Conservation (phyloP, 2,797 vertebrate species). For the Notolabrus celidotus region DNA sequence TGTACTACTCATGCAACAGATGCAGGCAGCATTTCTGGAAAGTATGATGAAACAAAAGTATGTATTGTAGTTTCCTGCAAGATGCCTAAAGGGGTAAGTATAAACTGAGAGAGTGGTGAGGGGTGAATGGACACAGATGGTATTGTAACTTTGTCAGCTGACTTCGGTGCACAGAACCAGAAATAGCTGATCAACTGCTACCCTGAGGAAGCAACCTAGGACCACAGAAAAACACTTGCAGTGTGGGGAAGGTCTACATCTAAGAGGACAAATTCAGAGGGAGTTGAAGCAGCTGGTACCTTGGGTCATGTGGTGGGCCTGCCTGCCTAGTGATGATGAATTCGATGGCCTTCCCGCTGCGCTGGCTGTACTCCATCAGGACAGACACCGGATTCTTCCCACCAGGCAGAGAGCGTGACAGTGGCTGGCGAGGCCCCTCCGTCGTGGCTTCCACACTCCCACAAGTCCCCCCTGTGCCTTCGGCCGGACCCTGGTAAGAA, state of each 20-base stretch:
- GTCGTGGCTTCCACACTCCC: slow-evolving; percentile 42
- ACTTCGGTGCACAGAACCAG: slow-evolving; percentile 39
- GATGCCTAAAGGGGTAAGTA: slow-evolving; percentile 10
- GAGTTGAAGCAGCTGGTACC: slow-evolving; percentile 81
- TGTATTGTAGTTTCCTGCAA: background rate
- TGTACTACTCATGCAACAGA: slow-evolving; percentile 2
- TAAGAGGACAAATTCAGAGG: slow-evolving; percentile 17
- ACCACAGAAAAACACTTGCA: slow-evolving; percentile 11
- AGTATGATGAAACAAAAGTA: slow-evolving; percentile 11
- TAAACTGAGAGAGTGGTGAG: slow-evolving; percentile 1
- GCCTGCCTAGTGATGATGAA: slow-evolving; percentile 94
- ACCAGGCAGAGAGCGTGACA: slow-evolving; percentile 85
- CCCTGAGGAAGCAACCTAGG: background rate
- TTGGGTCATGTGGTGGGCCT: slow-evolving; percentile 95
- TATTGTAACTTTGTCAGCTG: slow-evolving; percentile 61
- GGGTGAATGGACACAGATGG: slow-evolving; percentile 31
- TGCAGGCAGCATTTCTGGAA: slow-evolving; percentile 2
- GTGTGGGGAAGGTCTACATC: slow-evolving; percentile 3
- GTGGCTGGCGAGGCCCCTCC: slow-evolving; percentile 76
- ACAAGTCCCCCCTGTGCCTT: slow-evolving; percentile 35
- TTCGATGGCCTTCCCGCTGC: slow-evolving; percentile 90
- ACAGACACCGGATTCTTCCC: slow-evolving; percentile 96
- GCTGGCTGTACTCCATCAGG: slow-evolving; percentile 95
- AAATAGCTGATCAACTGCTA: slow-evolving; percentile 44
- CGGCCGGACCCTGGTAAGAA: slow-evolving; percentile 56